These are phyloP conservation scores for Deroplatys truncata DNA, from an alignment of 2,888 invertebrate species.

Conservation along the genomic window DNA sequence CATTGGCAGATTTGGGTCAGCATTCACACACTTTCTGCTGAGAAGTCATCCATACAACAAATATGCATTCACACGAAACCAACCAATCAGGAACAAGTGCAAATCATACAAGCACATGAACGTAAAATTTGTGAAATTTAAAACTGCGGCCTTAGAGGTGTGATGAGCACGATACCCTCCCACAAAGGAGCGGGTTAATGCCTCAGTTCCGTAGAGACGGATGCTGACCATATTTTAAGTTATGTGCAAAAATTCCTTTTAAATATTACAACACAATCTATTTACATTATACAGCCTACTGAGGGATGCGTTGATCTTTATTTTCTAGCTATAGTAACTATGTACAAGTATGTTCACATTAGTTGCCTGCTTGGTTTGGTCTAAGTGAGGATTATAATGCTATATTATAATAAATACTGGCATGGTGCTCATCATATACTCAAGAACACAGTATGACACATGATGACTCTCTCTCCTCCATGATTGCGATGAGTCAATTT, in stretches of 20 bases:
- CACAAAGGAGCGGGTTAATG: background rate
- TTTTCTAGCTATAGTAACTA: constrained; percentile 28
- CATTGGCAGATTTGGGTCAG: background rate
- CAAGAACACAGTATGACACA: constrained; percentile 27
- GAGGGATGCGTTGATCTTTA: constrained; percentile 21
- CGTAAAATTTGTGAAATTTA: constrained; percentile 13
- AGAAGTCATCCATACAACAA: background rate
- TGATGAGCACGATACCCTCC: constrained; percentile 24
- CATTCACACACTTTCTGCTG: background rate
- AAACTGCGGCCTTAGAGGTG: constrained; percentile 22
- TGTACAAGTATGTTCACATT: constrained; percentile 29
- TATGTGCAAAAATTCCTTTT: constrained; percentile 27
- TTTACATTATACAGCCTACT: constrained; percentile 29
- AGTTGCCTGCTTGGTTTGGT: constrained; percentile 14
- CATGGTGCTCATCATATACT: constrained; percentile 28
- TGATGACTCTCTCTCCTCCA: constrained; percentile 18
- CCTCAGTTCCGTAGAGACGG: background rate
- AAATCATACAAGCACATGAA: constrained; percentile 21
- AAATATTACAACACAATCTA: constrained; percentile 32
- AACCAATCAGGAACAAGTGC: constrained; percentile 23
- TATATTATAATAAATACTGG: constrained; percentile 26
- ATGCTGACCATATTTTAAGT: background rate
- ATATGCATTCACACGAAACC: constrained; percentile 11
- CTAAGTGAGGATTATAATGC: constrained; percentile 18
- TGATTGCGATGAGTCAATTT: constrained; percentile 24